Base-by-base conservation (phyloP, 2,888 invertebrate species). In the Therioaphis trifolii region DNA sequence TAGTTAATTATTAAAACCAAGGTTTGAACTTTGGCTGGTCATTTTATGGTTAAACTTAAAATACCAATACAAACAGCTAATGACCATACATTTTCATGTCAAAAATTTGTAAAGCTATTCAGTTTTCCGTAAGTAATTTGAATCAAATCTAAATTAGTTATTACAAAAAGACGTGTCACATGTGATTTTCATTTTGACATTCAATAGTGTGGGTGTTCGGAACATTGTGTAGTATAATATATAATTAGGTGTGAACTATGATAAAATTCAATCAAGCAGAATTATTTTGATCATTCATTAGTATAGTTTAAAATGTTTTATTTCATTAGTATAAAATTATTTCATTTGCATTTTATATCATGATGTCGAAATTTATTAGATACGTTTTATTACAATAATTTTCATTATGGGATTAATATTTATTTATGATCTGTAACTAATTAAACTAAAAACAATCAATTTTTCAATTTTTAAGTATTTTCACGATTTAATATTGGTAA, bases 31-130 rank as follows among this genome's bases (percentile, higher is more conserved):
- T 43, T 24, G 14, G 63, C 29, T 3, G 27, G 27, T 63, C 29
- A 46, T 76, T 76, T 76, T 63, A 63, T 7, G 15, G 29, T 5
- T 12, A 7, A 9, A n/a, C 29, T n/a, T 46, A n/a, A 76, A 46
- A 76, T n/a, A 27, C 12, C 27, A 12, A 76, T 46, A 61, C 3
- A 27, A 76, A 43, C 2, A 27, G 46, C 24, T n/a, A 27, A 18
- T 52, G 63, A 43, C 40, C 18, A 24, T 12, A 58, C 27, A 24
- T n/a, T 46, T 46, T 27, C n/a, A 27, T 2, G 18, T 58, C 43
- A 12, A 35, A 46, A 2, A 21, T 40, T 18, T 43, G 43, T 46
- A 7, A n/a, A 46, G 24, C 43, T 46, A 27, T 61, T 61, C n/a
- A 27, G n/a, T 43, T 46, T 27, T 46, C 27, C 55, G 40, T 18